A percentile compares a stretch with the other conserved stretches of the same genome.
Conservation (phyloP, 2,888 invertebrate genomes). For the Osmoderma eremita region DNA sequence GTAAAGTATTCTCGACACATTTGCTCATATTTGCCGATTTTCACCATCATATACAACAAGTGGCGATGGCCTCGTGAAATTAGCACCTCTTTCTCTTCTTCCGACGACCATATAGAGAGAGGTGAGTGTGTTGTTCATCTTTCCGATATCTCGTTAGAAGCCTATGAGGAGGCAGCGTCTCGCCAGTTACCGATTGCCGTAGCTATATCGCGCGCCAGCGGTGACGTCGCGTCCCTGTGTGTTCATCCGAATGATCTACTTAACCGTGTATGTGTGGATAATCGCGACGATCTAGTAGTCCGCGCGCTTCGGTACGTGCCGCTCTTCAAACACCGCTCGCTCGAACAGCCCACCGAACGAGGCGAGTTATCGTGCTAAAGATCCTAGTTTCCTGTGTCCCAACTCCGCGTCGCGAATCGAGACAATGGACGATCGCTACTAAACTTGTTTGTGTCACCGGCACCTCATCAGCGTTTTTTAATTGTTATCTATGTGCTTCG, state of each 20-base stretch:
- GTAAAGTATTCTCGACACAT: too few species aligned
- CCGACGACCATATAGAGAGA: too few species aligned
- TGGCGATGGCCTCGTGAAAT: too few species aligned
- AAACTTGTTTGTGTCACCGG: conserved; percentile 6
- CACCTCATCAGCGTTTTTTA: neutral
- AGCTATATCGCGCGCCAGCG: neutral
- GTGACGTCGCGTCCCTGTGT: conserved; percentile 19
- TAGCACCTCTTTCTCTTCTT: too few species aligned
- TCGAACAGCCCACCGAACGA: too few species aligned
- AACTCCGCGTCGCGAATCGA: neutral
- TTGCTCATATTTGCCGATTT: too few species aligned
- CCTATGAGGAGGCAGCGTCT: too few species aligned
- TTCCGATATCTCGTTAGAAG: too few species aligned
- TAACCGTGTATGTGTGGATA: conserved; percentile 32
- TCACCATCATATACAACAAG: too few species aligned
- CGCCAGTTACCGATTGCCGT: neutral
- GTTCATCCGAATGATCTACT: conserved; percentile 42
- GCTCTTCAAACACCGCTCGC: neutral
- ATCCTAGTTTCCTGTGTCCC: neutral
- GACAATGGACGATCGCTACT: conserved; percentile 5
- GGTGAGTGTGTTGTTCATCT: too few species aligned
- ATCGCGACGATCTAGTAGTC: conserved; percentile 22
- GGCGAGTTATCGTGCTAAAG: too few species aligned
- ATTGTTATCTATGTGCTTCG: neutral
- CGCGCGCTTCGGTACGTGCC: conserved; percentile 30